Conservation (phyloP, 92 coral and sea anemone genomes). For the Phenganax stokvisi region DNA sequence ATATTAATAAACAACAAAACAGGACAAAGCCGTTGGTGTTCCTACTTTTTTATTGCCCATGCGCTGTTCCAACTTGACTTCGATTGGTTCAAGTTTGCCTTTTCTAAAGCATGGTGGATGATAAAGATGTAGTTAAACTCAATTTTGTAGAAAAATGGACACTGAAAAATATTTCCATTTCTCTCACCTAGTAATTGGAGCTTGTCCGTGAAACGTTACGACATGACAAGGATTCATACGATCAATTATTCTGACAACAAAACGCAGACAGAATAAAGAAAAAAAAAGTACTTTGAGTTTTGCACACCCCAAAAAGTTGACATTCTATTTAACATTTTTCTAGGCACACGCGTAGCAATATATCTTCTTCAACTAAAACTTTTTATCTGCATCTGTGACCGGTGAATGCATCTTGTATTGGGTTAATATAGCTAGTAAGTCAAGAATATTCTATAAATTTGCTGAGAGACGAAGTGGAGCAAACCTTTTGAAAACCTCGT, state of each 20-base stretch:
- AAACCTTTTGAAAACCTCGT: slow-evolving; percentile 74
- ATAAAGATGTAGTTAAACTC: neutral
- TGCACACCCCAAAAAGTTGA: too few relatives aligned
- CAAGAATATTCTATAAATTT: too few relatives aligned
- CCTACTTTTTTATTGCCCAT: slow-evolving; percentile 99
- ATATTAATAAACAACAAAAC: neutral
- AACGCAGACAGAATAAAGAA: neutral
- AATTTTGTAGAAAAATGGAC: neutral
- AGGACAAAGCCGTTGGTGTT: neutral
- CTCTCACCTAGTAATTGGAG: slow-evolving; percentile 64
- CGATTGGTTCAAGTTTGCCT: slow-evolving; percentile 80
- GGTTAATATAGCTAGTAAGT: neutral
- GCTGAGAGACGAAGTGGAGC: neutral
- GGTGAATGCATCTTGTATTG: neutral
- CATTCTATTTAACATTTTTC: too few relatives aligned
- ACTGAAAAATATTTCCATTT: neutral
- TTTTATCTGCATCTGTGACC: neutral
- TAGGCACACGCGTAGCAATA: too few relatives aligned
- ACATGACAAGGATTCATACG: slow-evolving; percentile 80
- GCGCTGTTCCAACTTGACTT: slow-evolving; percentile 83
- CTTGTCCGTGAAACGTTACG: slow-evolving; percentile 70
- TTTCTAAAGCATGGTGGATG: slow-evolving; percentile 51
- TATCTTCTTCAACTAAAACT: neutral
- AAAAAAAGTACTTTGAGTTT: neutral
- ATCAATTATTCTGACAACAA: slow-evolving; percentile 19